These are phyloP conservation scores for Tiaroga cobitis DNA, from an alignment of 2,797 vertebrate species.

Conservation along the genomic window DNA sequence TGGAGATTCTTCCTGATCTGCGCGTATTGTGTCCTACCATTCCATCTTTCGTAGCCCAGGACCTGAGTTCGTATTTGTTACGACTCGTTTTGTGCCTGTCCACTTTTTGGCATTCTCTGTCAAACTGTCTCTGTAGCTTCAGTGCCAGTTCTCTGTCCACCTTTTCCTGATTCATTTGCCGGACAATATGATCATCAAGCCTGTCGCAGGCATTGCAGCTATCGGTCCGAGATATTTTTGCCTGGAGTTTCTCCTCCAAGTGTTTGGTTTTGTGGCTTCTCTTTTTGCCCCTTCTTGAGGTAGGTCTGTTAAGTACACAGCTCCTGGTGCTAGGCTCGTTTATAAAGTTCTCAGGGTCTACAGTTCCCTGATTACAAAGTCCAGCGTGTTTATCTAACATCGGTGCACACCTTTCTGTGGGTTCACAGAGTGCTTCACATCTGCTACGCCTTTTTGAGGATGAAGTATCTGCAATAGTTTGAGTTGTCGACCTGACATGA, in stretches of 20 bases:
- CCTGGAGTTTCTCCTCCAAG: slow-evolving; percentile 78
- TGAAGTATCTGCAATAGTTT: slow-evolving; percentile 47
- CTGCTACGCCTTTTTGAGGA: background rate
- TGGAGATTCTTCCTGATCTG: slow-evolving; percentile 73
- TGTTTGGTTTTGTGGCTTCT: slow-evolving; percentile 92
- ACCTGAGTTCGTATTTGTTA: slow-evolving; percentile 88
- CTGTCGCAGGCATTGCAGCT: slow-evolving; percentile 46
- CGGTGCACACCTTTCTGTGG: slow-evolving; percentile 48
- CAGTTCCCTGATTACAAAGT: slow-evolving; percentile 60
- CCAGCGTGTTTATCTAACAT: slow-evolving; percentile 59
- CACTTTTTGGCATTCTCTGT: slow-evolving; percentile 81
- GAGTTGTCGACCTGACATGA: slow-evolving; percentile 63
- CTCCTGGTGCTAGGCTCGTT: slow-evolving; percentile 74
- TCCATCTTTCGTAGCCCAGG: slow-evolving; percentile 81
- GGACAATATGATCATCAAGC: slow-evolving; percentile 62
- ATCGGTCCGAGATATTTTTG: slow-evolving; percentile 76
- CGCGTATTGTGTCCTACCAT: slow-evolving; percentile 68
- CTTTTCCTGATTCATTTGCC: slow-evolving; percentile 81
- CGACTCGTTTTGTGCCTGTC: slow-evolving; percentile 75
- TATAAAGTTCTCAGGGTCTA: slow-evolving; percentile 67
- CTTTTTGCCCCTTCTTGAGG: slow-evolving; percentile 84
- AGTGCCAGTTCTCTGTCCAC: slow-evolving; percentile 85
- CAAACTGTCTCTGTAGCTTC: slow-evolving; percentile 87
- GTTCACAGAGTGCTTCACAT: slow-evolving; percentile 56
- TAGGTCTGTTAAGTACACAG: slow-evolving; percentile 71